Evolutionary conservation across 2,888 invertebrate genomes (phyloP).

Genomic region (Cacoxenus indagator): DNA sequence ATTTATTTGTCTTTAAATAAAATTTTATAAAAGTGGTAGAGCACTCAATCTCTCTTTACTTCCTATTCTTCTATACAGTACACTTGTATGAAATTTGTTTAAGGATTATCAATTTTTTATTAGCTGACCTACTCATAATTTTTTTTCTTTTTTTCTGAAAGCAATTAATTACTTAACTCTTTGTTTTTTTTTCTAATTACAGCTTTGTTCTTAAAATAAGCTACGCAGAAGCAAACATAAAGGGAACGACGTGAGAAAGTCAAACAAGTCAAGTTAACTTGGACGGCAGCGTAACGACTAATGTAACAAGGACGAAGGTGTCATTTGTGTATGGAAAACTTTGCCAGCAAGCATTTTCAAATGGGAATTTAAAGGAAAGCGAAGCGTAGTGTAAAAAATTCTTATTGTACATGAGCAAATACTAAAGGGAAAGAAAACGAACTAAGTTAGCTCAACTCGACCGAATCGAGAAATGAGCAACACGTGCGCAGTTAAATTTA

Average conservation of each 20-base stretch:
- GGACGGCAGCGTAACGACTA: not conserved
- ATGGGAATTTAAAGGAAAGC: not conserved
- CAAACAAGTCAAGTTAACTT: not conserved
- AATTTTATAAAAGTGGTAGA: too few species aligned
- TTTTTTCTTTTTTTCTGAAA: not conserved
- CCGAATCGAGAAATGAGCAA: conserved; percentile 44
- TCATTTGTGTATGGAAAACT: not conserved
- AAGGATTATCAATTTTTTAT: not conserved
- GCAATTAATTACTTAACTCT: not conserved
- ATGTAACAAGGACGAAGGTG: too few species aligned
- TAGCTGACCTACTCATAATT: not conserved
- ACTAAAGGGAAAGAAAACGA: not conserved
- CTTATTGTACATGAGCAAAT: not conserved
- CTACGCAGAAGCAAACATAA: not conserved
- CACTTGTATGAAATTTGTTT: not conserved
- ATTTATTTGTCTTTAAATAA: too few species aligned
- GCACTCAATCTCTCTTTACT: too few species aligned
- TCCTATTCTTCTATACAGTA: too few species aligned
- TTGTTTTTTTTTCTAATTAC: not conserved
- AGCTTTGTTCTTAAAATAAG: not conserved
- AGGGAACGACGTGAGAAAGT: not conserved
- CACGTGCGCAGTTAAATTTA: conserved; percentile 55
- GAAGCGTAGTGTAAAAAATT: not conserved
- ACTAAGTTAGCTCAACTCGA: not conserved
- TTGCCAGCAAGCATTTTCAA: not conserved